Conservation (phyloP, 2,888 invertebrate species). For the Drosophila recens region DNA sequence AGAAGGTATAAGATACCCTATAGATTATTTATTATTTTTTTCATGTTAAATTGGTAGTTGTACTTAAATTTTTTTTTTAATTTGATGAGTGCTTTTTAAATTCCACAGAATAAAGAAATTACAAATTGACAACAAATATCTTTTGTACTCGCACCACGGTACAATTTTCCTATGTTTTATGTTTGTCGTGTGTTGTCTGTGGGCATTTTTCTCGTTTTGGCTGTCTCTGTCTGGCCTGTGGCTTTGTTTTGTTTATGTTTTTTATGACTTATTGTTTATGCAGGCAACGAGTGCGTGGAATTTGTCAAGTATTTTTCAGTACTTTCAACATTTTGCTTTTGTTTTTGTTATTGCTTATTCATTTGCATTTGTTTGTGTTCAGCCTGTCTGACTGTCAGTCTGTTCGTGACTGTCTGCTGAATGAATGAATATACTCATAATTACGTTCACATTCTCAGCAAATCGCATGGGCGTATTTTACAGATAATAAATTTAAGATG, state of each 20-base stretch:
- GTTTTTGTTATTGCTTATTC: slow-evolving; percentile 29
- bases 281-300: slow-evolving; percentile 59
- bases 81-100: not conserved
- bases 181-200: slow-evolving; percentile 29
- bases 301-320: slow-evolving; percentile 63
- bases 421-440: slow-evolving; percentile 36
- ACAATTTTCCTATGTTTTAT: slow-evolving; percentile 30
- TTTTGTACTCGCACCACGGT: slow-evolving; percentile 33
- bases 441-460: slow-evolving; percentile 53
- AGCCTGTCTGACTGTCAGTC: slow-evolving; percentile 23
- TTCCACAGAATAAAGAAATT: too few species aligned
- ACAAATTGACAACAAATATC: not conserved
- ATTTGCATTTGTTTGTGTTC: slow-evolving; percentile 47
- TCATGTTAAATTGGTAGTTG: too few species aligned
- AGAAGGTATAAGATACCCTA: too few species aligned
- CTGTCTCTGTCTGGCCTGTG: slow-evolving; percentile 20
- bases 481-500: slow-evolving; percentile 70
- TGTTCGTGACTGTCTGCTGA: slow-evolving; percentile 23
- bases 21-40: too few species aligned
- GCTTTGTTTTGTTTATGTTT: slow-evolving; percentile 48
- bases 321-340: slow-evolving; percentile 40
- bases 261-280: slow-evolving; percentile 61
- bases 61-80: not conserved
- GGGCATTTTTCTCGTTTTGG: slow-evolving; percentile 26
- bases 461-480: slow-evolving; percentile 69